Percentiles rank a stretch among this genome's conserved stretches.
These are phyloP conservation scores for Cathartes aura DNA, from an alignment of 2,113 vertebrate genomes.

Conservation along the genomic window DNA sequence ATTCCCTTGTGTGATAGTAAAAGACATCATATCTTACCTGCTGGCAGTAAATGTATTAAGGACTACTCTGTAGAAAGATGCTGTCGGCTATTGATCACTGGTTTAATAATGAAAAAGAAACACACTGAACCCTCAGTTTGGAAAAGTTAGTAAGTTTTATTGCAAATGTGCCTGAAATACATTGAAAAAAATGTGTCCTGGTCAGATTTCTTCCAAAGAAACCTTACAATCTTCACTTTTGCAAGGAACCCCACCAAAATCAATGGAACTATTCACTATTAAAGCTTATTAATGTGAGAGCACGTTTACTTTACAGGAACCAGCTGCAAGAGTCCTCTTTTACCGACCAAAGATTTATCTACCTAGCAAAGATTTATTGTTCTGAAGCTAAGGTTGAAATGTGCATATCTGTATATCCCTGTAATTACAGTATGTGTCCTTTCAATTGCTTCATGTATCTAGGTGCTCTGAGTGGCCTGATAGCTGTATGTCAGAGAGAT, in stretches of 20 bases:
- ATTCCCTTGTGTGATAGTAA: not conserved
- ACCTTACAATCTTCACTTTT: not conserved
- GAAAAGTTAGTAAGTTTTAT: conserved; percentile 11
- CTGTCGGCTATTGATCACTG: not conserved
- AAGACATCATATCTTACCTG: not conserved
- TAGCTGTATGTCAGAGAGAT: not conserved
- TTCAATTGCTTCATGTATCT: conserved; percentile 54
- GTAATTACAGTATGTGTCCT: conserved; percentile 54
- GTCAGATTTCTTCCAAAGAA: conserved; percentile 20
- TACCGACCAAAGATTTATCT: conserved; percentile 40
- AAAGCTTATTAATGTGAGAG: conserved; percentile 36
- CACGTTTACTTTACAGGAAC: conserved; percentile 33
- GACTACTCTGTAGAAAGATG: not conserved
- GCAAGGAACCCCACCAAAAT: not conserved
- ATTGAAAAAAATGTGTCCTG: not conserved
- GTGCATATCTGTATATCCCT: conserved; percentile 48
- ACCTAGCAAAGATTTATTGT: conserved; percentile 21
- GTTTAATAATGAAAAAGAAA: conserved; percentile 25
- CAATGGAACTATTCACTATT: conserved; percentile 32
- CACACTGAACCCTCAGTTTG: not conserved
- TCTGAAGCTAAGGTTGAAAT: conserved; percentile 29
- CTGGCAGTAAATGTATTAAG: not conserved
- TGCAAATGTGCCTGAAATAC: not conserved
- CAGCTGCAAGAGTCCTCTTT: not conserved
- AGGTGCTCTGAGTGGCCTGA: not conserved